Percentiles rank a stretch among this genome's conserved stretches.
Conservation (phyloP, 2,888 invertebrate genomes). For the Latrodectus elegans region DNA sequence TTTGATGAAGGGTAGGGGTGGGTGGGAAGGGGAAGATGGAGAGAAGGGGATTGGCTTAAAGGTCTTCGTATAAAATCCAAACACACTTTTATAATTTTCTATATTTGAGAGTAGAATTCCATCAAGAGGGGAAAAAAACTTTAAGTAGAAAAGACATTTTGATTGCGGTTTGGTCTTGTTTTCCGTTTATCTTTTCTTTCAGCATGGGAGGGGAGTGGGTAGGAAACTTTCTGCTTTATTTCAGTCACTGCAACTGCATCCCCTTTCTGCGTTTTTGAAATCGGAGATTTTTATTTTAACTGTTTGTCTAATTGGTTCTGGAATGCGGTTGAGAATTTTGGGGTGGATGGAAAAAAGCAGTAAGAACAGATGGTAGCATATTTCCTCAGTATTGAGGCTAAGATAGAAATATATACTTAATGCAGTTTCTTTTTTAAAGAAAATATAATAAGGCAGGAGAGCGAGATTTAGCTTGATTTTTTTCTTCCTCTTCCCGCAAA, state of each 20-base stretch:
- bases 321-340: constrained; percentile 3
- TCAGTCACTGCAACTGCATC: not conserved
- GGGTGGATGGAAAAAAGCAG: not conserved
- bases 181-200: constrained; percentile 7
- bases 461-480: too few relatives aligned
- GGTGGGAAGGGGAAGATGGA: not conserved
- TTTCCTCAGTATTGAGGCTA: not conserved
- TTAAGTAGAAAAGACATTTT: not conserved
- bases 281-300: not conserved
- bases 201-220: not conserved
- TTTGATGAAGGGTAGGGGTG: not conserved
- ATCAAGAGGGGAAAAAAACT: not conserved
- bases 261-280: not conserved
- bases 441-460: not conserved
- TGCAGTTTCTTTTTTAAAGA: not conserved
- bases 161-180: not conserved
- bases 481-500: too few relatives aligned
- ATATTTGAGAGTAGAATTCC: not conserved
- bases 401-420: constrained; percentile 7
- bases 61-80: constrained; percentile 14
- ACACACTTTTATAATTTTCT: constrained; percentile 18
- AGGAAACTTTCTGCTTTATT: not conserved
- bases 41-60: not conserved
- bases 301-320: not conserved
- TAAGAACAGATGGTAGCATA: not conserved